Conservation (phyloP, 2,797 vertebrate genomes). For the Chelidonichthys spinosus region DNA sequence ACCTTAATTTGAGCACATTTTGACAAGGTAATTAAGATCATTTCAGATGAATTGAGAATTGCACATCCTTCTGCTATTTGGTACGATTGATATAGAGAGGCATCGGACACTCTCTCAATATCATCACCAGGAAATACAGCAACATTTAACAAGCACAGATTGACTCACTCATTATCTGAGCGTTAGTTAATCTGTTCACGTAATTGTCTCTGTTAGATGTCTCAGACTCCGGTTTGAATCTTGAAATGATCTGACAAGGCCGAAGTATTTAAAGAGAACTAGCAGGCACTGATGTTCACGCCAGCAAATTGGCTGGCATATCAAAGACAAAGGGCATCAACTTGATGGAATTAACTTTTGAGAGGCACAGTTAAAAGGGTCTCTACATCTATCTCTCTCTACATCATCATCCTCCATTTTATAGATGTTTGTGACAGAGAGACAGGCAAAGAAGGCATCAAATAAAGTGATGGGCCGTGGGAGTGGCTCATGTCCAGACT, state of each 20-base stretch:
- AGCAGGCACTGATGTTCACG: slow-evolving; percentile 42
- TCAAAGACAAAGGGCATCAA: slow-evolving; percentile 61
- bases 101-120: slow-evolving; percentile 40
- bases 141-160: slow-evolving; percentile 45
- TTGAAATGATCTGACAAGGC: slow-evolving; percentile 62
- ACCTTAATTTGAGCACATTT: slow-evolving; percentile 55
- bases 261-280: slow-evolving; percentile 46
- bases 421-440: slow-evolving; percentile 30
- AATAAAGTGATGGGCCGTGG: slow-evolving; percentile 33
- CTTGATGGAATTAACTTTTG: slow-evolving; percentile 60
- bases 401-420: slow-evolving; percentile 52
- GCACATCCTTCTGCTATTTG: slow-evolving; percentile 32
- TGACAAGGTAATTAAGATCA: slow-evolving; percentile 66
- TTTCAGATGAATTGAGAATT: slow-evolving; percentile 43
- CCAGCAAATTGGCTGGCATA: slow-evolving; percentile 51
- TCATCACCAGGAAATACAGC: slow-evolving; percentile 42
- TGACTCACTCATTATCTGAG: slow-evolving; percentile 52
- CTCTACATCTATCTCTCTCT: slow-evolving; percentile 46
- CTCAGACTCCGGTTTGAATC: slow-evolving; percentile 50
- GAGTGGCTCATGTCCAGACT: slow-evolving; percentile 40
- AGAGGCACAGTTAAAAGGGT: slow-evolving; percentile 61
- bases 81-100: slow-evolving; percentile 22
- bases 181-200: slow-evolving; percentile 64
- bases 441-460: slow-evolving; percentile 39
- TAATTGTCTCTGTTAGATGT: slow-evolving; percentile 60